Percentiles rank a stretch among this genome's conserved stretches.
Conservation (phyloP, 2,113 vertebrate genomes). For the Myanophis thanlyinensis region DNA sequence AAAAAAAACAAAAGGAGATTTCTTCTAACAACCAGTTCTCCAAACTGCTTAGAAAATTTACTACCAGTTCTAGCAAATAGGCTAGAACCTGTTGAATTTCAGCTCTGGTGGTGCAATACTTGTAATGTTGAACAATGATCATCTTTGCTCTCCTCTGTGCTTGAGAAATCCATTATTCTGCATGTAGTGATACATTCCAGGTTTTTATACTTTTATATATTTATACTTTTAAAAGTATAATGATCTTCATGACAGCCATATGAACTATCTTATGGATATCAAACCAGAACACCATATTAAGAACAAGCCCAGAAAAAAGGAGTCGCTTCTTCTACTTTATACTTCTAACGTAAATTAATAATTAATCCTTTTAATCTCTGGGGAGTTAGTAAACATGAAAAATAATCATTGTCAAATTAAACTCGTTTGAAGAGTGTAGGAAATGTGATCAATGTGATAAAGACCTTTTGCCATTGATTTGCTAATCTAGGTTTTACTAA, state of each 20-base stretch:
- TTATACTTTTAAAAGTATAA: not conserved
- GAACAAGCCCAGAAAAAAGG: not conserved
- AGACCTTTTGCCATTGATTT: not conserved
- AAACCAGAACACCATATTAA: not conserved
- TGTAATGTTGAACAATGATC: not conserved
- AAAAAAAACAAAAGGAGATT: too few species aligned
- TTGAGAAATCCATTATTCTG: not conserved
- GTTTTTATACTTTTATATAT: not conserved
- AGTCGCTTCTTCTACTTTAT: not conserved
- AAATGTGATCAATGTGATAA: not conserved
- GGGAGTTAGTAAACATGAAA: not conserved
- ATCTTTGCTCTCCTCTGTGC: not conserved
- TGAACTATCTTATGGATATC: not conserved
- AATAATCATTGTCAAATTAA: not conserved
- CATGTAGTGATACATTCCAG: not conserved
- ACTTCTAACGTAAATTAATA: not conserved
- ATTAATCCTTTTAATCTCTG: not conserved
- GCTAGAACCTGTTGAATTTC: too few species aligned
- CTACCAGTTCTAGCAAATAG: too few species aligned
- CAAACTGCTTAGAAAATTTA: too few species aligned
- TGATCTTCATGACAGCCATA: not conserved
- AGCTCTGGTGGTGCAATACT: not conserved
- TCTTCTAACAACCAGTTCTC: too few species aligned
- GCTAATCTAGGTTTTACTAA: not conserved
- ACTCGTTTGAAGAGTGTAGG: not conserved